Conservation (phyloP, 2,113 vertebrate species). For the Oreochromis tanganicae region DNA sequence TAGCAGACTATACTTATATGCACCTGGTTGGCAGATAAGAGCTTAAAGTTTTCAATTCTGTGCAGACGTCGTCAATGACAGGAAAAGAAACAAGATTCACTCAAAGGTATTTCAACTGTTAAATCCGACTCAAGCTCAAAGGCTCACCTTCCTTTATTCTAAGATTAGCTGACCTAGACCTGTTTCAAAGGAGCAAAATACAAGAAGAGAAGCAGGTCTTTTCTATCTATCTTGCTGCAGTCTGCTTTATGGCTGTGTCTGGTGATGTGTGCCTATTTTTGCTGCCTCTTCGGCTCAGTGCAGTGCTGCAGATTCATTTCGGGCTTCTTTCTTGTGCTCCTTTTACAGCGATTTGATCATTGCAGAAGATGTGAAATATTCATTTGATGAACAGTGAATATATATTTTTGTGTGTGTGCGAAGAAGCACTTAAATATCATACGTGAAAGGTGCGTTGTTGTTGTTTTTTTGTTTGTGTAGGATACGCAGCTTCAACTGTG, state of each 20-base stretch:
- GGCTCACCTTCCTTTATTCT: neutral
- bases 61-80: neutral
- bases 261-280: constrained; percentile 45
- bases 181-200: constrained; percentile 12
- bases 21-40: neutral
- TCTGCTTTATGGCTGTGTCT: constrained; percentile 39
- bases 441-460: neutral
- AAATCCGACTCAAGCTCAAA: neutral
- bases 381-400: neutral
- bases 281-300: constrained; percentile 16
- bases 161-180: constrained; percentile 42
- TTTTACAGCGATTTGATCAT: neutral
- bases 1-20: neutral
- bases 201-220: neutral
- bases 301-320: constrained; percentile 3
- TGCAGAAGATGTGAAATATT: neutral
- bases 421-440: neutral
- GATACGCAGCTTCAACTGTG: neutral
- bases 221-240: constrained; percentile 40
- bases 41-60: neutral
- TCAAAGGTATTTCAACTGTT: neutral
- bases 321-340: neutral
- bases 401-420: neutral
- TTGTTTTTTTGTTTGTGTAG: neutral
- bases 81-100: neutral